phyloP scores from a whole-genome alignment of 2,113 vertebrate genomes.

The Euleptes europaea region DNA sequence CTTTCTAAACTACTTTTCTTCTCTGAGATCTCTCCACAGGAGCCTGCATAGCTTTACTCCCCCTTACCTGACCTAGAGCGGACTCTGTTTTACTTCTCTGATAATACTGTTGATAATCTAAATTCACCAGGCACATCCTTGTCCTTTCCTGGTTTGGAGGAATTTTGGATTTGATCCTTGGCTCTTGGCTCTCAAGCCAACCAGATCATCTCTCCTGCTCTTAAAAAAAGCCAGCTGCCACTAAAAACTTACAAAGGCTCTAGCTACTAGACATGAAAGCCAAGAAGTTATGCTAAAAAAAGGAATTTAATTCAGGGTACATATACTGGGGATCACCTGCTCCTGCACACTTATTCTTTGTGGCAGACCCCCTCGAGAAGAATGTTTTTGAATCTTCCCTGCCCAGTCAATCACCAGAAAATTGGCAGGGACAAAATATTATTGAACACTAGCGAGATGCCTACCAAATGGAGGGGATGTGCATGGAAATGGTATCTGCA shows the following conservation, averaged over 20 bases:
- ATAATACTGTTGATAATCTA: background rate
- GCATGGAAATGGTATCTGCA: background rate
- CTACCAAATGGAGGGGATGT: background rate
- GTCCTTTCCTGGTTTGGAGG: background rate
- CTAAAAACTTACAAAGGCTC: background rate
- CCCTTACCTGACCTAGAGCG: background rate
- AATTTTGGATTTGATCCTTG: constrained; percentile 11
- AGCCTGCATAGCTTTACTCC: background rate
- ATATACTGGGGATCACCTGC: background rate
- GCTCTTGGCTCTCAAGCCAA: constrained; percentile 9
- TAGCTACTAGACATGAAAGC: background rate
- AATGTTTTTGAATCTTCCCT: background rate
- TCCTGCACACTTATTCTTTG: no score
- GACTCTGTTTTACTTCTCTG: background rate
- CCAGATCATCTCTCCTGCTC: background rate
- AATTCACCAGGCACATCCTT: background rate
- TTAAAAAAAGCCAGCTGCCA: background rate
- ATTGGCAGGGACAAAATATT: background rate
- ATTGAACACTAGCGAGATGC: background rate
- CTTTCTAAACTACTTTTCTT: background rate
- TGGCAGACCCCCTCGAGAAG: background rate
- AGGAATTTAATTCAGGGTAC: background rate
- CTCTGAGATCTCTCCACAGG: background rate
- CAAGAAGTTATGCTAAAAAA: background rate
- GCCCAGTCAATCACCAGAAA: background rate